Evolutionary conservation across 2,888 invertebrate species (phyloP).

Genomic region (Cinara cedri): DNA sequence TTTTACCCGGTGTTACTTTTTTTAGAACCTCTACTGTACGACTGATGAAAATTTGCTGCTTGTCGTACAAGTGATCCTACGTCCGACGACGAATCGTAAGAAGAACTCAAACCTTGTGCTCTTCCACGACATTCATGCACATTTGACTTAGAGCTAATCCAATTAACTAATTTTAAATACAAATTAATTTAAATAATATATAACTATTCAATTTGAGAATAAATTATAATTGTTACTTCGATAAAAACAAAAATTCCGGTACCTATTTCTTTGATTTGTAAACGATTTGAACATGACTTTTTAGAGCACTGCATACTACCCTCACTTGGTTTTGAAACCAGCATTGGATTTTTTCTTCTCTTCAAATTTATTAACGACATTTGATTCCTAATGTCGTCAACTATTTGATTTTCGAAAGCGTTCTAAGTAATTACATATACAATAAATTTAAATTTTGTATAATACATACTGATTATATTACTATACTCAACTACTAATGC

Average conservation of each 20-base stretch:
- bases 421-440: slow-evolving; percentile 27
- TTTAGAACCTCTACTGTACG: slow-evolving; percentile 62
- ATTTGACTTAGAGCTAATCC: slow-evolving; percentile 50
- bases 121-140: slow-evolving; percentile 43
- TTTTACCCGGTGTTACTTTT: slow-evolving; percentile 61
- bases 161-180: slow-evolving; percentile 29
- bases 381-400: slow-evolving; percentile 49
- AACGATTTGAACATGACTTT: slow-evolving; percentile 59
- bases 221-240: too few relatives aligned
- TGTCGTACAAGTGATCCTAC: slow-evolving; percentile 58
- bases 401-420: slow-evolving; percentile 54
- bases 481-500: too few relatives aligned
- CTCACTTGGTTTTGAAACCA: slow-evolving; percentile 85
- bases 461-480: too few relatives aligned
- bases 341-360: slow-evolving; percentile 73
- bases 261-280: slow-evolving; percentile 52
- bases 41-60: slow-evolving; percentile 65
- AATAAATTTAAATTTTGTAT: neutral
- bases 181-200: neutral
- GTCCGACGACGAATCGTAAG: slow-evolving; percentile 47
- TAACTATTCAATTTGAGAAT: neutral
- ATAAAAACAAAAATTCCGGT: neutral
- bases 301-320: slow-evolving; percentile 72
- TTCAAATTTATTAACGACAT: slow-evolving; percentile 74
- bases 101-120: slow-evolving; percentile 42